Base-by-base conservation (phyloP, 2,113 vertebrate genomes). In the Megaceryle torquata region DNA sequence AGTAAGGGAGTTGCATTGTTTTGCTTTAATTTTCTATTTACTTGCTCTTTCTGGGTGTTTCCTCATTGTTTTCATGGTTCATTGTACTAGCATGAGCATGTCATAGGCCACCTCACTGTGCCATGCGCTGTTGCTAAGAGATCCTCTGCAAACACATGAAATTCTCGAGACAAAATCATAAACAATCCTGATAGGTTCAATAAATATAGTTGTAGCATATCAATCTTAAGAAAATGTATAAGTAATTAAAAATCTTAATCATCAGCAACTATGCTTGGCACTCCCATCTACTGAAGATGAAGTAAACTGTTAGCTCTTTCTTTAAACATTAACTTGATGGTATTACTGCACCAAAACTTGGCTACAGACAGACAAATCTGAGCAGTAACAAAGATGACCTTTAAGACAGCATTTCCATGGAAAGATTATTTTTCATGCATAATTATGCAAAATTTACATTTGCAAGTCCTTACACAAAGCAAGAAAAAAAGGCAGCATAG, bases 221-320 rank as follows among this genome's bases (percentile, higher is more conserved):
- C 93, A 96, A 93, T 97, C 93, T 92, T 91, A 68, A 82, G 78
- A 94, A 97, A 97, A 96, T 86, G 90, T 92, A 54, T 67, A 90
- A 95, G 85, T 97, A 98, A 97, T 95, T 97, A 95, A 96, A 96
- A 94, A 95, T 97, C 92, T 78, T 68, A 84, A 70, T 97, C 91
- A 97, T 85, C 95, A 96, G 75, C 90, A 96, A 83, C 92, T 92
- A 86, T 44, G 74, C 91, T 88, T 95, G 89, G 79, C 95, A 97
- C 86, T 24, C 91, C 68, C 82, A 10, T 90, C 88, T 89, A 86
- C 85, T 96, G 74, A 91, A 94, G 86, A 96, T 91, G 87, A 97
- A 97, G 65, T 96, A 97, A 98, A 97, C 95, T 85, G 71, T 20
- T 13, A 97, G 87, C 94, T 95, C 94, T 94, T 86, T 64, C 97